Conservation (phyloP, 2,797 vertebrate species). For the Pyrocephalus nanus region DNA sequence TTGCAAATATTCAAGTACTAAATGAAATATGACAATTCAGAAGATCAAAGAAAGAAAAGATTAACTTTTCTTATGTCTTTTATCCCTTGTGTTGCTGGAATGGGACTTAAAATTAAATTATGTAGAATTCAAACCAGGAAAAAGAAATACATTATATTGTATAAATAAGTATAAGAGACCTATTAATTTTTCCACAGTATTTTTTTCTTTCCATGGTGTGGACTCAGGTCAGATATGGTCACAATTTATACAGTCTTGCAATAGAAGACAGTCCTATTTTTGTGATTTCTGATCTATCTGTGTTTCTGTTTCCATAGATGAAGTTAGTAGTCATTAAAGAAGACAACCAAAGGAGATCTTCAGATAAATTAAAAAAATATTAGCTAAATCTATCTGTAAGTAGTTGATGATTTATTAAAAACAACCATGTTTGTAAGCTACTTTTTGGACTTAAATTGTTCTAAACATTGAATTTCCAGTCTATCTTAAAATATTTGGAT, state of each 20-base stretch:
- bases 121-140: not conserved
- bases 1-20: not conserved
- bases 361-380: not conserved
- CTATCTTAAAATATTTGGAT: slow-evolving; percentile 29
- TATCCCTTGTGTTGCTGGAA: not conserved
- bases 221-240: not conserved
- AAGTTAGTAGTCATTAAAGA: not conserved
- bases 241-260: accelerated
- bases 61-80: not conserved
- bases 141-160: not conserved
- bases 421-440: not conserved
- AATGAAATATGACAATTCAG: not conserved
- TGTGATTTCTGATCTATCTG: not conserved
- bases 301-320: not conserved
- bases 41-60: not conserved
- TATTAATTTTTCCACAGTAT: not conserved
- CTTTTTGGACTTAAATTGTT: not conserved
- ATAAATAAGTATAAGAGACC: not conserved
- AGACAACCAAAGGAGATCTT: not conserved
- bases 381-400: not conserved
- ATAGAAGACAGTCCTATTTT: not conserved
- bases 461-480: slow-evolving; percentile 10
- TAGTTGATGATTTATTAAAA: slow-evolving; percentile 9
- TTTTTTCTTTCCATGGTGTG: not conserved
- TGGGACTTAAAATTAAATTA: not conserved